Evolutionary conservation across 2,888 invertebrate species (phyloP), one percentile per base, ranked within the genome.

Genomic region (Axea sp.): DNA sequence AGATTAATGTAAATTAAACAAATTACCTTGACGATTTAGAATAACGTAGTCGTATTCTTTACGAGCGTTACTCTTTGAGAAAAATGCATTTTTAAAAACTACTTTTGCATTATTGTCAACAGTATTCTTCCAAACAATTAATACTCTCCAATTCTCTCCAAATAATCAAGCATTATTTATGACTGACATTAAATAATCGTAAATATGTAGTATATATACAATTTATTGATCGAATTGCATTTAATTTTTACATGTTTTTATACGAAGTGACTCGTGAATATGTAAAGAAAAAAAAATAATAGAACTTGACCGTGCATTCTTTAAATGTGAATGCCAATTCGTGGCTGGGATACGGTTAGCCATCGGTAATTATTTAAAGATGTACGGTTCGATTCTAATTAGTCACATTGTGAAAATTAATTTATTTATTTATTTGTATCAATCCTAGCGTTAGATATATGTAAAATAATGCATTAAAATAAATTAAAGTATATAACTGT

Each of bases 301-400:
- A 75, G 65, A 75, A 75, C 71, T 71, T 75, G 75, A 71, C 65
- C 71, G 71, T 69, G 60, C 69, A 75, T 75, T 60, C 74, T 75
- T 75, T 71, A 71, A 59, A 71, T 41, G 17, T 35, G 37, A 43
- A 31, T 57, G 26, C 9, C 15, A 33, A 3, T 28, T 60, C 33
- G 35, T 15, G 19, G 2, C 11, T 19, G 59, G 59, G 30, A 35
- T 53, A 15, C 24, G 47, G 37, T 71, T 30, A 15, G 7, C 3
- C 28, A n/a, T 37, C n/a, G 19, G 17, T 49, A 45, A 17, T 41
- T 26, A 8, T 74, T 74, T 69, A 75, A 75, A 75, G 65, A 75
- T 75, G 69, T 71, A 64, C 74, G 74, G 74, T 65, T 75, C 74
- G 74, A 75, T 75, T 69, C 69, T 71, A 60, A 60, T 65, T 59